Conservation (phyloP, 2,797 vertebrate genomes). For the Pseudomugil gertrudae region DNA sequence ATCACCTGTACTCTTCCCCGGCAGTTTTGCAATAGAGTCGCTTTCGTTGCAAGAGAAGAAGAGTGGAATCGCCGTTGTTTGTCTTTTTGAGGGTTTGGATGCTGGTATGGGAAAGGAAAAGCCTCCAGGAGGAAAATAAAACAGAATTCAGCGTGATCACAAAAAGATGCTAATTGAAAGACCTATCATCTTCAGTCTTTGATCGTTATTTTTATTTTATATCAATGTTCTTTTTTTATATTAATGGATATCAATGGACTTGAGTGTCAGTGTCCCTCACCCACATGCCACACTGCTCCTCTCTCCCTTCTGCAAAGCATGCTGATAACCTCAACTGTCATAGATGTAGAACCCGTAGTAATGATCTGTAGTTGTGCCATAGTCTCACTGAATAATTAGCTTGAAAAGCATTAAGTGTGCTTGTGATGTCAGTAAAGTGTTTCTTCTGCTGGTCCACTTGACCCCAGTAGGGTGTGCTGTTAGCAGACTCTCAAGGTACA, state of each 20-base stretch:
- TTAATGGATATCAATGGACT: conserved; percentile 88
- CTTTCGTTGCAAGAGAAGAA: conserved; percentile 52
- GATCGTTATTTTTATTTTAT: conserved; percentile 85
- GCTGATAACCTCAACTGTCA: conserved; percentile 74
- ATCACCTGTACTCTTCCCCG: conserved; percentile 42
- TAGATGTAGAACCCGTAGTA: conserved; percentile 69
- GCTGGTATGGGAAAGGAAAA: conserved; percentile 25
- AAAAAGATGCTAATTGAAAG: conserved; percentile 44
- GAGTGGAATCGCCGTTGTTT: conserved; percentile 42
- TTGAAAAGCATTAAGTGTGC: conserved; percentile 52
- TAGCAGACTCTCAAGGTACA: conserved; percentile 73
- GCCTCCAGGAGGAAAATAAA: conserved; percentile 34
- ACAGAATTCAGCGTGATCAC: conserved; percentile 46
- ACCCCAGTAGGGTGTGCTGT: conserved; percentile 78
- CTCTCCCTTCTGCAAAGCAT: conserved; percentile 83
- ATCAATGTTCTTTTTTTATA: conserved; percentile 86
- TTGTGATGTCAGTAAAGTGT: conserved; percentile 73
- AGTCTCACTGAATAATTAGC: conserved; percentile 36
- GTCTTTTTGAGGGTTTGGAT: conserved; percentile 33
- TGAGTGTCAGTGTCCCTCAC: conserved; percentile 86
- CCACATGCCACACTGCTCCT: conserved; percentile 87
- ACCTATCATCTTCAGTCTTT: conserved; percentile 81
- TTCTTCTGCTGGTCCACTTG: conserved; percentile 78
- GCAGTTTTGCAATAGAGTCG: conserved; percentile 50
- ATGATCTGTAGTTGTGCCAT: conserved; percentile 38